Evolutionary conservation across 2,797 vertebrate species (phyloP), one percentile per base, ranked within the genome.

Genomic region (Poeciliopsis gracilis): DNA sequence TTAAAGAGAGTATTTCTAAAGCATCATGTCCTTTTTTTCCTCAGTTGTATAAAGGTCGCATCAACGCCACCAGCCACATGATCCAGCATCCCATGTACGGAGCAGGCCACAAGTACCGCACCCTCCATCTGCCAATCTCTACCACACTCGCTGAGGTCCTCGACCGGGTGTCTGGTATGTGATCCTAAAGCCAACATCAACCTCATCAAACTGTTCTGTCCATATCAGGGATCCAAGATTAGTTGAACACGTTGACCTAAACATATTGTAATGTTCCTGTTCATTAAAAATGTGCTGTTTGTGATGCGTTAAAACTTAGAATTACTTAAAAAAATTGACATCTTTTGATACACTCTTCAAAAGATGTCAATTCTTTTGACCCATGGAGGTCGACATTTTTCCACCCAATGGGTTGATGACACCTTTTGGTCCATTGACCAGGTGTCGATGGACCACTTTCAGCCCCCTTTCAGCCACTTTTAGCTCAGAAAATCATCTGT

Each of bases 31-130:
- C 23, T 81, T 4, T 28, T 28, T 43, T 67, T 33, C 71, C 11
- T 70, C 90, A 99, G 98, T 90, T 99, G 4, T 99, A 99, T 90
- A 99, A 99, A 94, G 98, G 98, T 82, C 97, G 98, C 92, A 99
- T 99, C 91, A 99, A 99, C 90, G 98, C 98, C 80, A 99, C 98
- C 77, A 99, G 98, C 92, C 98, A 99, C 45, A 96, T 99, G 91
- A 99, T 99, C 92, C 98, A 99, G 85, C 98, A 99, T 93, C 98
- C 98, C 77, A 98, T 98, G 97, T 99, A 98, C 12, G 98, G 98
- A 90, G 98, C 98, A 33, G 98, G 98, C 36, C 98, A 99, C 94
- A 99, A 98, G 87, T 99, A 98, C 88, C 97, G 98, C 69, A 99
- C 98, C 82, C 97, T 99, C 82, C 97, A 99, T 66, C 96, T 99